These are phyloP conservation scores for Coelopa frigida DNA, from an alignment of 1,140 invertebrate species.

Conservation along the genomic window DNA sequence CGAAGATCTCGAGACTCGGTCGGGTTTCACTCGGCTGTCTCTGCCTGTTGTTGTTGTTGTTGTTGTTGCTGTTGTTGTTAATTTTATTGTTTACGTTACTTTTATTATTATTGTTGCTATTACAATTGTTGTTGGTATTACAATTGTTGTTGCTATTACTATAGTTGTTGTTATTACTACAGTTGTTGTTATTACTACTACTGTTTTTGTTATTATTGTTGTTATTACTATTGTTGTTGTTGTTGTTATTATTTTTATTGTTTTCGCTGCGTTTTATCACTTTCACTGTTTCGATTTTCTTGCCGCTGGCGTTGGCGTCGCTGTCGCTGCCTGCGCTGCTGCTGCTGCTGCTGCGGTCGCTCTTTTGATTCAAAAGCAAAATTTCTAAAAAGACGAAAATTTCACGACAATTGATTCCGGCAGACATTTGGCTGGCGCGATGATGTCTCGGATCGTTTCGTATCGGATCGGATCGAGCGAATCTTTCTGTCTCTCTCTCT, in stretches of 20 bases:
- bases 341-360: constrained; percentile 32
- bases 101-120: constrained; percentile 19
- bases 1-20: too few relatives aligned
- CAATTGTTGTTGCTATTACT: not conserved
- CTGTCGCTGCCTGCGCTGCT: constrained; percentile 19
- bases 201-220: constrained; percentile 14
- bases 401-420: constrained; percentile 45
- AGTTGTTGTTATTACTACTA: constrained; percentile 20
- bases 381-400: constrained; percentile 46
- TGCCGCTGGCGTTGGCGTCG: constrained; percentile 12
- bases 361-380: constrained; percentile 45
- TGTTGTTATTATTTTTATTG: constrained; percentile 16
- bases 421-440: constrained; percentile 45
- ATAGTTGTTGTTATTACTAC: constrained; percentile 12
- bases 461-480: too few relatives aligned
- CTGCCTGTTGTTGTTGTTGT: not conserved
- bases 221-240: constrained; percentile 12
- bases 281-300: constrained; percentile 12
- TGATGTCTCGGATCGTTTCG: too few relatives aligned
- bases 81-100: constrained; percentile 15
- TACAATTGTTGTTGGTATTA: too few relatives aligned
- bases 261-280: constrained; percentile 16
- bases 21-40: constrained; percentile 7
- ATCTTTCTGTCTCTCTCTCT: constrained; percentile 16
- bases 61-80: constrained; percentile 5